Evolutionary conservation across 2,888 invertebrate genomes (phyloP).

Genomic region (Pachydiplax longipennis): DNA sequence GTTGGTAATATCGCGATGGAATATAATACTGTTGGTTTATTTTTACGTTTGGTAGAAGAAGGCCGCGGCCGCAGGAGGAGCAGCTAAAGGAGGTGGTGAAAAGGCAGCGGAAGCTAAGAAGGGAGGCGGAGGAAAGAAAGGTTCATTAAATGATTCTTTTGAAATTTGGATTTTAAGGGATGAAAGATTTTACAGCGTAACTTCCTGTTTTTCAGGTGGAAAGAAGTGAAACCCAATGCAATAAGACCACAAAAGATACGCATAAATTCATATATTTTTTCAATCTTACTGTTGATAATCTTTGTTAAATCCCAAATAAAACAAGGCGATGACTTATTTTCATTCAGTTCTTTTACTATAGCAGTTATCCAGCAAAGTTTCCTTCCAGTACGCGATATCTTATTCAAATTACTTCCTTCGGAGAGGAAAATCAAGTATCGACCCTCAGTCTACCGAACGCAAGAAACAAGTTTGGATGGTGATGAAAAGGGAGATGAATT

Average conservation of each 20-base stretch:
- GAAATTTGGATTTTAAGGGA: no score
- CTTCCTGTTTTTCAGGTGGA: constrained; percentile 10
- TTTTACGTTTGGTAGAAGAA: constrained; percentile 22
- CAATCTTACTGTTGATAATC: constrained; percentile 1
- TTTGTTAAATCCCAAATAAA: not conserved
- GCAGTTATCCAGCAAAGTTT: not conserved
- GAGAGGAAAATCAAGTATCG: no score
- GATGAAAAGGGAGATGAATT: no score
- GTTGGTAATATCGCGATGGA: not conserved
- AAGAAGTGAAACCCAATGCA: not conserved
- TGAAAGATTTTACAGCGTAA: not conserved
- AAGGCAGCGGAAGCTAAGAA: not conserved
- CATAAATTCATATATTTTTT: constrained; percentile 1
- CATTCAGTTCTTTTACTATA: not conserved
- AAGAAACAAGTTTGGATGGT: no score
- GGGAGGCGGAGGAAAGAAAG: constrained; percentile 4
- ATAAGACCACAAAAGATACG: not conserved
- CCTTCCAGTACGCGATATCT: no score
- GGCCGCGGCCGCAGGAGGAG: not conserved
- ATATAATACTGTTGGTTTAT: not conserved
- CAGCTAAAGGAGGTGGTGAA: not conserved
- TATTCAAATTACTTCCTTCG: no score
- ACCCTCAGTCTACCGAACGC: no score
- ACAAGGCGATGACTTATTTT: not conserved
- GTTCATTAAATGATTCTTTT: not conserved